Base-by-base conservation (phyloP, 2,888 invertebrate species). In the Volucella inanis region DNA sequence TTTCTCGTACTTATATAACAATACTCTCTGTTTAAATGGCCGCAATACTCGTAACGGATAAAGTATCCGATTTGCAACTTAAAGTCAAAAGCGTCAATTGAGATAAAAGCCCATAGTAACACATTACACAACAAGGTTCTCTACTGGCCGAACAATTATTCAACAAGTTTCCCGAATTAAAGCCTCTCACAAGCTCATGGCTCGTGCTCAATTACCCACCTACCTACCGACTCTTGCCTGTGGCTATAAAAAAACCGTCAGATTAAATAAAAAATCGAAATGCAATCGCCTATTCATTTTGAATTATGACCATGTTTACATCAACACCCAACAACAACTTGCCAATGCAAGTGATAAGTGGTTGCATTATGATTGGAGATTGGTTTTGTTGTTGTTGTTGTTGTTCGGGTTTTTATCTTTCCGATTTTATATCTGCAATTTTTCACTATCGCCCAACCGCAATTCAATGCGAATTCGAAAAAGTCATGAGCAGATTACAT, bases 401-500 rank as follows among this genome's bases (percentile, higher is more conserved):
- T 50, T 41, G 8, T 45, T 61, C 14, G 39, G 47, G 50, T 14
- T 15, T 43, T 22, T 38, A 45, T 45, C 18, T 64, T 47, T 47
- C 49, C n/a, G 62, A 18, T 45, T 45, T 64, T 52, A 31, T 62
- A 47, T 50, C 62, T 43, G 61, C 18, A 64, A 75, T 54, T 49
- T 80, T 80, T 65, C 78, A 64, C 57, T 70, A 70, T 64, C 41
- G 52, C 14, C 59, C 45, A 50, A 84, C 84, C 80, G 14, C 84
- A 75, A 80, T 80, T 75, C 80, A 84, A 76, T 84, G 45, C 50
- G 55, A 61, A 70, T 80, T 54, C 49, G 74, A 61, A 59, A 71
- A 80, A 80, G 84, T 84, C 84, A 80, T 71, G 75, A 80, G 49
- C 84, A 84, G 80, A 79, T 84, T 80, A 84, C 61, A 59, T 65